These are phyloP conservation scores for Pterocles burchelli DNA, from an alignment of 2,113 vertebrate species.

Conservation along the genomic window DNA sequence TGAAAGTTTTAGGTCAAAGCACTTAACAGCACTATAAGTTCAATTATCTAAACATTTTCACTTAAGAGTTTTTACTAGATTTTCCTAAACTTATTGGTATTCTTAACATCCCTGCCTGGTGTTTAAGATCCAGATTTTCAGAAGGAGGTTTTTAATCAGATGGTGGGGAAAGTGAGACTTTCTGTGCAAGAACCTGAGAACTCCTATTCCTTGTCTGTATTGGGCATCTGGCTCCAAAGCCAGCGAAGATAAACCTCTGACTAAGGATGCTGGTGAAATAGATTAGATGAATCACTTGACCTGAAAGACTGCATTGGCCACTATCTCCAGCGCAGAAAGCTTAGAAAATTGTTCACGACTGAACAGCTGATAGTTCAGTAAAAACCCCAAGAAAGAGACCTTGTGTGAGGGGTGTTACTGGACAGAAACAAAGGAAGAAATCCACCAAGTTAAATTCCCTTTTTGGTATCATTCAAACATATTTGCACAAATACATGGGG, in stretches of 20 bases:
- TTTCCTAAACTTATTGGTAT: not conserved
- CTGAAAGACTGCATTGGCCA: not conserved
- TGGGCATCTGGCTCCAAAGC: not conserved
- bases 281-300: not conserved
- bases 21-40: not conserved
- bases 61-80: not conserved
- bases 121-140: not conserved
- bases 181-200: not conserved
- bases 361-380: not conserved
- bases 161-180: not conserved
- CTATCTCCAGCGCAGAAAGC: not conserved
- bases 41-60: not conserved
- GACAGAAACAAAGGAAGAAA: not conserved
- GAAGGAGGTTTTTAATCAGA: not conserved
- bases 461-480: not conserved
- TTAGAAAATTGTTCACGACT: not conserved
- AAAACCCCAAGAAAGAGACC: not conserved
- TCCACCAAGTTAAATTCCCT: not conserved
- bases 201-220: not conserved
- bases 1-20: not conserved
- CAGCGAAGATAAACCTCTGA: slow-evolving; percentile 5
- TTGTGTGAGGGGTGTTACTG: not conserved
- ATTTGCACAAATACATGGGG: not conserved
- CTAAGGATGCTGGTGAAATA: not conserved
- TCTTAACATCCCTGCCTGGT: not conserved